phyloP scores from a whole-genome alignment of 1,140 invertebrate genomes.

The Macrosteles quadrilineatus region DNA sequence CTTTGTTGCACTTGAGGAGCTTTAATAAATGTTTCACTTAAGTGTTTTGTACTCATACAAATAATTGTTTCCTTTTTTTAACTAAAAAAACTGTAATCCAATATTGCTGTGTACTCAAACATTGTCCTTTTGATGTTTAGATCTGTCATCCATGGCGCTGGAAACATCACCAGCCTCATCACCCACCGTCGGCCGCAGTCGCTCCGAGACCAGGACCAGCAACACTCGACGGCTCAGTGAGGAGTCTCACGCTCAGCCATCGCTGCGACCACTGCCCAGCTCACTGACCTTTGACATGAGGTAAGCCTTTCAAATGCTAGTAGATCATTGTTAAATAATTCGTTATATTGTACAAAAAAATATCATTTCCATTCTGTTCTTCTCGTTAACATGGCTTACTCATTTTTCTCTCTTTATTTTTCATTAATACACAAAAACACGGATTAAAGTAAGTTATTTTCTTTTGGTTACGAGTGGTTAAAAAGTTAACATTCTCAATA shows the following conservation, averaged over 20 bases:
- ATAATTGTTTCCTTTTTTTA: too few species aligned
- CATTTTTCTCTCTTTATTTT: too few species aligned
- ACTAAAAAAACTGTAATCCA: too few species aligned
- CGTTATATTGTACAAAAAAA: not conserved
- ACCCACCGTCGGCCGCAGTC: constrained; percentile 37
- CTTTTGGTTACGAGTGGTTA: too few species aligned
- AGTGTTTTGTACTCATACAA: too few species aligned
- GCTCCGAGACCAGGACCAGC: constrained; percentile 36
- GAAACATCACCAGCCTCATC: constrained; percentile 58
- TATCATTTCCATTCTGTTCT: not conserved
- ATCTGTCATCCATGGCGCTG: constrained; percentile 74
- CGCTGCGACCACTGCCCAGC: constrained; percentile 74
- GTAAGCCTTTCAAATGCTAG: constrained; percentile 54
- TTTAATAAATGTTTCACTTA: too few species aligned
- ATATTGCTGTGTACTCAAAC: too few species aligned
- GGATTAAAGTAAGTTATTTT: too few species aligned
- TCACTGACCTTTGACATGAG: constrained; percentile 89
- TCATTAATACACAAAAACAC: too few species aligned
- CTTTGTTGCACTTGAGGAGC: too few species aligned
- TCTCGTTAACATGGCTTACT: too few species aligned
- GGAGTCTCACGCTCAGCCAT: constrained; percentile 48
- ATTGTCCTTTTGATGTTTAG: constrained; percentile 58
- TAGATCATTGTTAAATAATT: not conserved
- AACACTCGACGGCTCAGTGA: constrained; percentile 42
- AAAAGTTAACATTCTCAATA: too few species aligned